Percentiles rank a stretch among this genome's conserved stretches.
Conservation (phyloP, 2,797 vertebrate genomes). For the Myotis findleyi region DNA sequence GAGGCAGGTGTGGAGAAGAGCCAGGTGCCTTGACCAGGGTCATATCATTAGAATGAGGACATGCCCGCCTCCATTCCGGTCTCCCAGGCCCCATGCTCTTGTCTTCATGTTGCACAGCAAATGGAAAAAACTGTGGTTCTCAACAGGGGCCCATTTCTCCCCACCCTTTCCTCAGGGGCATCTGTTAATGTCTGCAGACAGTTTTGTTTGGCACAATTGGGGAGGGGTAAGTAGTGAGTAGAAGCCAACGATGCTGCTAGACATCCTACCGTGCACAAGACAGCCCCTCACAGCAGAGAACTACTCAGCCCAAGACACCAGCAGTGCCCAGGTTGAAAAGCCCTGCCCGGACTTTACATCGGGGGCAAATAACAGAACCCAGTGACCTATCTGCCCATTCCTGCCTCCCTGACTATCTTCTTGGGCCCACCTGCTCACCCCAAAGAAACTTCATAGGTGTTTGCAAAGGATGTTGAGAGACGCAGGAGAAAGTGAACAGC, state of each 20-base stretch:
- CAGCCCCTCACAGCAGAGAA: neutral
- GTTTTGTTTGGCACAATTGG: neutral
- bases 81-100: neutral
- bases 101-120: neutral
- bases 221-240: neutral
- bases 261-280: neutral
- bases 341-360: neutral
- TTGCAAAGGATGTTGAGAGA: constrained; percentile 58
- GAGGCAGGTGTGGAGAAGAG: neutral
- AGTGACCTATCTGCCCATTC: neutral
- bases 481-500: constrained; percentile 17
- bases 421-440: neutral
- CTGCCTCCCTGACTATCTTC: neutral
- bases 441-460: neutral
- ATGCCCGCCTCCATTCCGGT: neutral
- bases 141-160: accelerated
- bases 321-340: neutral
- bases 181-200: neutral
- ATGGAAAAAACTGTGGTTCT: neutral
- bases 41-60: neutral
- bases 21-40: neutral
- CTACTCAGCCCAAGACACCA: accelerated
- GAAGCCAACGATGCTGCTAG: neutral
- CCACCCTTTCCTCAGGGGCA: neutral
- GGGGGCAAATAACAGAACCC: neutral